Evolutionary conservation across 2,113 vertebrate species (phyloP).

Genomic region (Ornithorhynchus anatinus): DNA sequence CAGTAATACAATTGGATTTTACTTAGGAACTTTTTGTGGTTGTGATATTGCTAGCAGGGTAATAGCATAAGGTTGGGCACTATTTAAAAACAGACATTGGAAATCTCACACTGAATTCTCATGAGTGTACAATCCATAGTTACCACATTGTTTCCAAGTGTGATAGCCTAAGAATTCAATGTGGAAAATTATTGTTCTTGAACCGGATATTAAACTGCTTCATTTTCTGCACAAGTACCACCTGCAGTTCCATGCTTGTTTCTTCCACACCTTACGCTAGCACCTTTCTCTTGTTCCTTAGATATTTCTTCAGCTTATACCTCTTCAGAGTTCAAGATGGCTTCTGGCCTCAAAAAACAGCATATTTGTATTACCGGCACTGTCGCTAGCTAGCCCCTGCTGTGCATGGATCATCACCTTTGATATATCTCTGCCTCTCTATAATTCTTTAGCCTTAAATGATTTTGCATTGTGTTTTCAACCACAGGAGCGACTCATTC

Average conservation of each 20-base stretch:
- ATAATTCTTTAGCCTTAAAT: not conserved
- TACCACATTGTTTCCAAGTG: conserved; percentile 36
- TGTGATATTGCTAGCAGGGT: not conserved
- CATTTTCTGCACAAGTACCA: conserved; percentile 23
- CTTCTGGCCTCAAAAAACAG: not conserved
- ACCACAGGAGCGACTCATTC: conserved; percentile 6
- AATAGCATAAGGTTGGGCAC: not conserved
- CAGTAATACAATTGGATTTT: too few relatives aligned
- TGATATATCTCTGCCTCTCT: conserved; percentile 25
- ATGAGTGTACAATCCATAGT: conserved; percentile 18
- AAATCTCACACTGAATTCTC: conserved; percentile 30
- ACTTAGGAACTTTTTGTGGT: too few relatives aligned
- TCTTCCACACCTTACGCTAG: conserved; percentile 24
- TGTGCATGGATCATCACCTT: not conserved
- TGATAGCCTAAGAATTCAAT: conserved; percentile 1
- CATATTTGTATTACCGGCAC: not conserved
- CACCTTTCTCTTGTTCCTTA: not conserved
- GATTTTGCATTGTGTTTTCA: not conserved
- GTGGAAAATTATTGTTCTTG: conserved; percentile 15
- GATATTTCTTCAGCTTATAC: not conserved
- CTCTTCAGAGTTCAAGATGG: not conserved
- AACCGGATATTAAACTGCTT: not conserved
- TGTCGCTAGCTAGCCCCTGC: not conserved
- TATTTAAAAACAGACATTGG: not conserved
- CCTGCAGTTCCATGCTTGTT: conserved; percentile 25